Evolutionary conservation across 1,140 invertebrate species (phyloP), one percentile per base, ranked within the genome.

Genomic region (Drosophila jambulina): DNA sequence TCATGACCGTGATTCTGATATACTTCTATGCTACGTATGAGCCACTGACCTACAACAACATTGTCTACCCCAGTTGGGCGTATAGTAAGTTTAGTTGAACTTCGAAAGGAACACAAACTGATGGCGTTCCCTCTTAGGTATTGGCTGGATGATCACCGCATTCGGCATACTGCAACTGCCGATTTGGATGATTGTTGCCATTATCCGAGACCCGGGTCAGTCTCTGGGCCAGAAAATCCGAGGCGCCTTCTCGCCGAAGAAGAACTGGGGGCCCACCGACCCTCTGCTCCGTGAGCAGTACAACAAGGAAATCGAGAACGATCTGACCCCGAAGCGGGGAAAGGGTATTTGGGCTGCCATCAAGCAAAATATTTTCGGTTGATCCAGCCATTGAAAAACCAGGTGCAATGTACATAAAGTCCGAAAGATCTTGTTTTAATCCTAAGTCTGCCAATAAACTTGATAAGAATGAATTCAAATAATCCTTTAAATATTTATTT

Each of bases 1-100:
- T 96, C 38, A 93, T 98, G 27, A 93, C 94, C 15, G 93, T 95
- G 3, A 96, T 96, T 69, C 91, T 96, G 27, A 82, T 96, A 29
- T 96, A 96, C 79, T 94, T 94, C n/a, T 85, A 96, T 32, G 91
- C 93, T 8, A 94, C 93, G 25, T 91, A 95, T 19, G 86, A 93
- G 58, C 94, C 94, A 3, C 68, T 96, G 0, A 93, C 92, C n/a
- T 94, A 95, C 72, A 93, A 93, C 38, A 84, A 92, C 4, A 78
- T 91, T 0, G 53, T 59, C 1, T 95, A 93, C 90, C 94, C 95
- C 0, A 56, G 68, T 25, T 93, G 85, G 77, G 94, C 94, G 1
- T 93, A 94, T 75, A 91, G 94, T 94, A 79, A 84, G 83, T 76
- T 4, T 21, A 3, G 1, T 3, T 40, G 4, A 8, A 3, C 4